phyloP scores from a whole-genome alignment of 2,888 invertebrate species.

The Drosophila fulvimacula region DNA sequence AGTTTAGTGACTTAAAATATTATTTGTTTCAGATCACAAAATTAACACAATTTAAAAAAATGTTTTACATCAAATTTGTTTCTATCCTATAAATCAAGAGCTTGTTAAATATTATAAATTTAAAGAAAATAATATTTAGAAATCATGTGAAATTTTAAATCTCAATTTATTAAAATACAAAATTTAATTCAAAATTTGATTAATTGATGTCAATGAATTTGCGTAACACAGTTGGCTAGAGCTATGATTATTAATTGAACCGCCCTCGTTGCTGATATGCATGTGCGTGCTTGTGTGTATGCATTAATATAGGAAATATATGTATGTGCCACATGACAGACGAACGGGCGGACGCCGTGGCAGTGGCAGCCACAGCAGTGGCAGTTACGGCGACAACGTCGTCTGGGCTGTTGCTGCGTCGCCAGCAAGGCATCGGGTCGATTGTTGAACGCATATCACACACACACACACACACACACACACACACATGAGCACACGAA shows the following conservation, averaged over 20 bases:
- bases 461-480: constrained; percentile 64
- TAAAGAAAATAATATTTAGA: too few species aligned
- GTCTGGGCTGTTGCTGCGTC: constrained; percentile 61
- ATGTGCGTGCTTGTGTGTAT: constrained; percentile 14
- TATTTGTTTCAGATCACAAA: too few species aligned
- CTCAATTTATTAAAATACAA: background rate
- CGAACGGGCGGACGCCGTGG: constrained; percentile 39
- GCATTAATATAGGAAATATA: constrained; percentile 37
- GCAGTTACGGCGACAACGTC: constrained; percentile 28
- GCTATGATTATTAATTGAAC: constrained; percentile 38
- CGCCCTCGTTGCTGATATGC: constrained; percentile 35
- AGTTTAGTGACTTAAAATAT: too few species aligned
- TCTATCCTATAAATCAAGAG: too few species aligned
- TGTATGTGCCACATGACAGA: constrained; percentile 50
- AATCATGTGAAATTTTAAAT: background rate
- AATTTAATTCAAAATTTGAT: background rate
- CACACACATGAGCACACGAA: constrained; percentile 14
- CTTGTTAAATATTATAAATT: background rate
- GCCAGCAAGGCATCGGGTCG: constrained; percentile 59
- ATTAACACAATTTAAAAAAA: too few species aligned
- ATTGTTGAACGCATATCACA: constrained; percentile 55
- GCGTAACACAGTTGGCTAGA: constrained; percentile 5
- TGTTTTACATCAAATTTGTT: too few species aligned
- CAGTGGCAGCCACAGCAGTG: constrained; percentile 18
- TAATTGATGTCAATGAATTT: constrained; percentile 6